Conservation (phyloP, 2,113 vertebrate genomes). For the Hoplias malabaricus region DNA sequence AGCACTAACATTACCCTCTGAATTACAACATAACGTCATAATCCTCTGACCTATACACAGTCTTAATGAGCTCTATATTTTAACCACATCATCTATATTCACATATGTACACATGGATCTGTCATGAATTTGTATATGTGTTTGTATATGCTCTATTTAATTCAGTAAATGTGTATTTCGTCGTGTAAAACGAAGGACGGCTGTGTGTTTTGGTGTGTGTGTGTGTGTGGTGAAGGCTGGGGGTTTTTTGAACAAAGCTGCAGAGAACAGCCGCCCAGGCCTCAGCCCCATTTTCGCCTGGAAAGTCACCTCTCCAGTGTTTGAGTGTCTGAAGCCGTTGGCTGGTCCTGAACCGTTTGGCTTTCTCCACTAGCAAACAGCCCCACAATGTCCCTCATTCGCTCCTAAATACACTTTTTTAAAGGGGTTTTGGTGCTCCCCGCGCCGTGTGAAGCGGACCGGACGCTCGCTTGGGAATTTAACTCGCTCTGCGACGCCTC, state of each 20-base stretch:
- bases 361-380: conserved; percentile 88
- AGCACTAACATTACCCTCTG: no score
- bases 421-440: conserved; percentile 58
- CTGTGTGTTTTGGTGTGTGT: conserved; percentile 59
- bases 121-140: no score
- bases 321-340: conserved; percentile 90
- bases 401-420: conserved; percentile 70
- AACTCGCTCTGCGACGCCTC: conserved; percentile 57
- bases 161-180: no score
- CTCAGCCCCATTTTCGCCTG: conserved; percentile 86
- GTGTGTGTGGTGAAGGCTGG: conserved; percentile 39
- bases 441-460: conserved; percentile 58
- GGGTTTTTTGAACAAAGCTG: conserved; percentile 71
- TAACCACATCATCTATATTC: not conserved
- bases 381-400: conserved; percentile 84
- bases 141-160: no score
- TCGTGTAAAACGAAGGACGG: not conserved
- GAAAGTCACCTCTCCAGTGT: conserved; percentile 83
- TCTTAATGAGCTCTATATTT: no score
- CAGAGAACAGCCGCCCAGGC: conserved; percentile 68
- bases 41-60: no score
- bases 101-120: not conserved
- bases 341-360: conserved; percentile 90
- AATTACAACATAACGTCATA: no score
- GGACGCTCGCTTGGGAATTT: conserved; percentile 68